Base-by-base conservation (phyloP, 2,797 vertebrate genomes). In the Poliocrania exsul region DNA sequence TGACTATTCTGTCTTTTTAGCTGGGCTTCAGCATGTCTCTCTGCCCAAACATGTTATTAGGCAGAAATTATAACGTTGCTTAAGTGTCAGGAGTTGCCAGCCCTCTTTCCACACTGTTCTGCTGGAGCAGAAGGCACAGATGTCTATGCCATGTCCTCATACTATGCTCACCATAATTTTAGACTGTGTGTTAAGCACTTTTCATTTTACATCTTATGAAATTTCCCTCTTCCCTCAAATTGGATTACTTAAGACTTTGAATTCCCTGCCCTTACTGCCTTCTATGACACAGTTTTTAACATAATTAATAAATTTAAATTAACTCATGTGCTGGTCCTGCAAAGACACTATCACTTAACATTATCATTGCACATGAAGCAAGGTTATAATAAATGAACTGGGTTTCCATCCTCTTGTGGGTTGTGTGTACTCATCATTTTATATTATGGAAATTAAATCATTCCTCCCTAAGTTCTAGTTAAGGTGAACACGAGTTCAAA, bases 161-260 rank as follows among this genome's bases (percentile, higher is more conserved):
- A 50, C 31, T 57, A 13, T 19, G 38, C 38, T 56, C 28, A 16
- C 16, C 1, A 0, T 84, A 42, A 60, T 90, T 95, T 82, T 66
- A 88, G 75, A 58, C 38, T 29, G 64, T 92, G 80, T 57, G 81
- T 75, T 92, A 95, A 86, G 54, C 26, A n/a, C 72, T 79, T 78
- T 66, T 14, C 46, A 33, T 86, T 87, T 72, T 64, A 11, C 44
- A 9, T 89, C n/a, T 87, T 83, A 31, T 5, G n/a, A 71, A 89
- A 86, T 88, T 78, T 46, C 49, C 24, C 21, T 88, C 19, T 51
- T 95, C 33, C 23, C 26, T 94, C 73, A 81, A 47, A 70, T 11
- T 86, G n/a, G 12, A 80, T 97, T 96, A 87, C 56, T 95, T 97
- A 75, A 93, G 94, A 78, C 44, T 80, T 78, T 31, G 37, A 92